These are phyloP conservation scores for Garra rufa DNA, from an alignment of 2,113 vertebrate genomes.

Conservation along the genomic window DNA sequence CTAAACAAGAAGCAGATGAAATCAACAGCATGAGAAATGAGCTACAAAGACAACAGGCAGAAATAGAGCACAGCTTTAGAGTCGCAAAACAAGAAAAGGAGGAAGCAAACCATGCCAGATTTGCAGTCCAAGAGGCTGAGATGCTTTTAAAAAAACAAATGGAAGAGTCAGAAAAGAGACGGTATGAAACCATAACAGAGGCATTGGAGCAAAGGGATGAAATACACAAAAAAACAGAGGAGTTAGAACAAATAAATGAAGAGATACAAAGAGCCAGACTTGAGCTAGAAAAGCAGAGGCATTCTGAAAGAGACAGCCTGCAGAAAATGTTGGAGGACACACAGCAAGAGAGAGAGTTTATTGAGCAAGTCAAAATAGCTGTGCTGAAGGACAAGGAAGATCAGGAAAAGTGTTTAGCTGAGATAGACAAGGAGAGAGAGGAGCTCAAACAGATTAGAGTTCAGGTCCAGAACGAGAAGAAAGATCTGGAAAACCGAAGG, in stretches of 20 bases:
- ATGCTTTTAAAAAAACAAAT: constrained; percentile 38
- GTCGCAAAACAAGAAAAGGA: constrained; percentile 23
- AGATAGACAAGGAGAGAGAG: constrained; percentile 33
- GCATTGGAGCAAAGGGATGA: constrained; percentile 42
- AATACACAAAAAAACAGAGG: constrained; percentile 52
- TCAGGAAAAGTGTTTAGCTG: background rate
- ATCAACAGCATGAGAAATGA: constrained; percentile 42
- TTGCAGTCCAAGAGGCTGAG: constrained; percentile 33
- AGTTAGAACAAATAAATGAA: constrained; percentile 54
- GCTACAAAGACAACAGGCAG: constrained; percentile 33
- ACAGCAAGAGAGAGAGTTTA: constrained; percentile 48
- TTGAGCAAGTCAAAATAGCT: constrained; percentile 37
- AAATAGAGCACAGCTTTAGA: constrained; percentile 19
- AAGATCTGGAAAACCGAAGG: constrained; percentile 44
- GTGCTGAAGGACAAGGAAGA: constrained; percentile 31
- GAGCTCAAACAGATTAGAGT: constrained; percentile 38
- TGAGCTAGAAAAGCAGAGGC: constrained; percentile 20
- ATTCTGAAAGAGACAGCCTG: constrained; percentile 56
- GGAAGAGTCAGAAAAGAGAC: constrained; percentile 53
- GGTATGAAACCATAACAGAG: constrained; percentile 45
- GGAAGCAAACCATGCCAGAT: constrained; percentile 11
- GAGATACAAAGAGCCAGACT: constrained; percentile 38
- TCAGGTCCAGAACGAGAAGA: constrained; percentile 40
- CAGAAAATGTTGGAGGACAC: constrained; percentile 45
- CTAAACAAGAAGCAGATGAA: constrained; percentile 49